These are phyloP conservation scores for Telmatherina bonti DNA, from an alignment of 2,797 vertebrate species.

Conservation along the genomic window DNA sequence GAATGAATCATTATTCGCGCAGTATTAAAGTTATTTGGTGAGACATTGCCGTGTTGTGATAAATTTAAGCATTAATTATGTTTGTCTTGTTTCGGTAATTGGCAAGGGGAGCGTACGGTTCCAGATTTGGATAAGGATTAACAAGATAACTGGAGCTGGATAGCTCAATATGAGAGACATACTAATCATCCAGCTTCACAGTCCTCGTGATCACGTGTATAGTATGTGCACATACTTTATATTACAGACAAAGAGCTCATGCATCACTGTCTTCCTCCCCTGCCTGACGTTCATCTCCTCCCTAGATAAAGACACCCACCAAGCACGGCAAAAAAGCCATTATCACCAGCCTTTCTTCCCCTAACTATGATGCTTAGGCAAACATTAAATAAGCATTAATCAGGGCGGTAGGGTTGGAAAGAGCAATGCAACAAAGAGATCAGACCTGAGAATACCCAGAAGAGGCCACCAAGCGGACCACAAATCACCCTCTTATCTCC, in stretches of 20 bases:
- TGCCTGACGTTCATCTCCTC: constrained; percentile 34
- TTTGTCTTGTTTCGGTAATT: background rate
- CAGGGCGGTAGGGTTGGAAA: constrained; percentile 28
- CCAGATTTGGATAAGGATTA: background rate
- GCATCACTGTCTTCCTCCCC: background rate
- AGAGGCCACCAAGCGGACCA: constrained; percentile 63
- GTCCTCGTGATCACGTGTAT: background rate
- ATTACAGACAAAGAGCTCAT: background rate
- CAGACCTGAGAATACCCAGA: constrained; percentile 63
- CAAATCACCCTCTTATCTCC: constrained; percentile 76
- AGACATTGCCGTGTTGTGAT: too few relatives aligned
- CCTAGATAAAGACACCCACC: constrained; percentile 31
- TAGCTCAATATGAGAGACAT: constrained; percentile 6
- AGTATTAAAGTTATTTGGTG: too few relatives aligned
- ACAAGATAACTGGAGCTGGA: constrained; percentile 8
- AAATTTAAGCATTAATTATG: background rate
- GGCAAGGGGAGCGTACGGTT: background rate
- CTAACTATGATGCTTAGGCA: constrained; percentile 58
- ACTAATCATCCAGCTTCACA: background rate
- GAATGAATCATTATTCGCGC: too few relatives aligned
- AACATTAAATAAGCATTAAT: constrained; percentile 62
- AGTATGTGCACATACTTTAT: constrained; percentile 1
- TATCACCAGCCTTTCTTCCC: constrained; percentile 67
- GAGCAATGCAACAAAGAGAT: constrained; percentile 55
- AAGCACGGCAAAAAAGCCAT: constrained; percentile 52